Base-by-base conservation (phyloP, 2,113 vertebrate genomes). In the Scatophagus argus region DNA sequence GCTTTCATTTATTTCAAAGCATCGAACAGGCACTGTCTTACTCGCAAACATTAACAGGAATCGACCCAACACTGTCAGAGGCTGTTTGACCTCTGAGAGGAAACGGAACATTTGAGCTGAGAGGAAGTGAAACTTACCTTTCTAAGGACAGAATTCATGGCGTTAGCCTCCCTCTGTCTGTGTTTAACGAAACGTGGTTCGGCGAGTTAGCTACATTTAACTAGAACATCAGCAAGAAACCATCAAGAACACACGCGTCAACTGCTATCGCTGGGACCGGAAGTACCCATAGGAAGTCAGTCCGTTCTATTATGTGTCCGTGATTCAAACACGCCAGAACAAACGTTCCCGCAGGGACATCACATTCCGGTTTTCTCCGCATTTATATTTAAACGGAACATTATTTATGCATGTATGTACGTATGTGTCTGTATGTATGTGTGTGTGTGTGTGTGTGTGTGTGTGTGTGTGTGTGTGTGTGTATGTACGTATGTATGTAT, bases 61-160 rank as follows among this genome's bases (percentile, higher is more conserved):
- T 8, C 8, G 3, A n/a, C n/a, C 39, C 5, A 19, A 44, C 16
- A 44, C 17, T 8, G n/a, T 49, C 9, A 14, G 46, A n/a, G 46
- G 21, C 44, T 21, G 56, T 52, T 0, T 87, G 88, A 91, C 90
- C 90, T 88, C 79, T 86, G 43, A 2, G 19, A 10, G 25, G 2
- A 32, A 16, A 17, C 5, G 1, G 19, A 46, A 71, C 31, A 36
- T 38, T 1, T 9, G n/a, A 21, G 6, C 19, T 0, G 17, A 52
- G 5, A 43, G 7, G 51, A 65, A 14, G 14, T 4, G 21, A 27
- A 6, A 25, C 1, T 69, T 56, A 93, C 90, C 86, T 87, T 88
- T 12, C 82, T 47, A 58, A 91, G 54, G 1, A 79, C 52, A 0
- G 52, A 3, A 41, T 56, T 91, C 91, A 93, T 93, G 0, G 0